Evolutionary conservation across 2,113 vertebrate genomes (phyloP), one percentile per base, ranked within the genome.

Genomic region (Murina feae): DNA sequence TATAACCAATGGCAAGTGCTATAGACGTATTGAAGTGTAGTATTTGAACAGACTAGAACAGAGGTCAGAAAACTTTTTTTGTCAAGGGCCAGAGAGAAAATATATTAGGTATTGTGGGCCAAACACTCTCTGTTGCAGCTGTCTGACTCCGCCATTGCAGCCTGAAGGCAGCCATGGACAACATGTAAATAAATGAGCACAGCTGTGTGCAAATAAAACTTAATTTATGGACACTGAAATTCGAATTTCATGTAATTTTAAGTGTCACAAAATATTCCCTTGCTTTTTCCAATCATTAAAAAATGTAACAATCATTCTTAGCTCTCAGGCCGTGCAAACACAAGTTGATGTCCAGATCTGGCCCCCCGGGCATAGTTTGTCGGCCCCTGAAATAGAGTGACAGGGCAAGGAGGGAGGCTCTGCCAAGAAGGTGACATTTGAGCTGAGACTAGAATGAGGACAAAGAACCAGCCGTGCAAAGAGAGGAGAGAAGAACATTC

Each of bases 241-340:
- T 63, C 44, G 2, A 66, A 95, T 79, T 88, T 90, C 55, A 89
- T 44, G 9, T 39, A 35, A 88, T 92, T 88, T 93, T 89, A 79
- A 35, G 10, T 65, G 47, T 90, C 39, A 20, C 44, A 51, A 95
- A 92, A 49, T 18, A 90, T 8, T 84, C 18, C 75, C 58, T 82
- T 82, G 23, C 42, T 30, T 44, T 75, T 58, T 87, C 16, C 23
- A 71, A 79, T 8, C 49, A 69, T 37, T 82, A 49, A 49, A 69
- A 66, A 69, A 21, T n/a, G 10, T 39, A 78, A 85, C 80, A 79
- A 35, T 0, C 28, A 39, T 25, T 68, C 68, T 87, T 78, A 49
- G 68, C 37, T 89, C 44, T 88, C 37, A 42, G 66, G 75, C 44
- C 90, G 32, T n/a, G 53, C 4, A 14, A 76, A 91, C 37, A 28